phyloP scores from a whole-genome alignment of 2,113 vertebrate genomes.

The Ibidorhyncha struthersii region DNA sequence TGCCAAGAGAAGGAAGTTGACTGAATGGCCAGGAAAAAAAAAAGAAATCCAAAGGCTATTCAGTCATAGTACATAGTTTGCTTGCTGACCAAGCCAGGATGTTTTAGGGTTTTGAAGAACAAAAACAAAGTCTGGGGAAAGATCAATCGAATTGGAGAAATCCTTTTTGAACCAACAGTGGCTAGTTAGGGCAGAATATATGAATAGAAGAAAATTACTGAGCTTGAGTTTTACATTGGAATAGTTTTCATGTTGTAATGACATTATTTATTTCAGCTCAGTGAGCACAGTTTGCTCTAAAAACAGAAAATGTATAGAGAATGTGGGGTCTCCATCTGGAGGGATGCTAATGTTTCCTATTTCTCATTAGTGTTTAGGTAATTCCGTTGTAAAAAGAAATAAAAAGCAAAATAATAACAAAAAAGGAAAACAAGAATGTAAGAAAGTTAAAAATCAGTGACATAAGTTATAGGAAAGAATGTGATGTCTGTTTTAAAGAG shows the following conservation, averaged over 20 bases:
- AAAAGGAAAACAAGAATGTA: neutral
- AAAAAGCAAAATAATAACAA: neutral
- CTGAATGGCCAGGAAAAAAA: neutral
- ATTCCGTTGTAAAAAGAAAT: neutral
- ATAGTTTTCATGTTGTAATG: neutral
- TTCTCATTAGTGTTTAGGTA: neutral
- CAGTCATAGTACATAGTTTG: neutral
- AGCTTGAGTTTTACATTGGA: neutral
- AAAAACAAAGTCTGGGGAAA: neutral
- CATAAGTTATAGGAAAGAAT: neutral
- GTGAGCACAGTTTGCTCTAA: neutral
- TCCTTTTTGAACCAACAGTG: neutral
- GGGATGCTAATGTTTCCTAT: neutral
- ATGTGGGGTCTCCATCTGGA: neutral
- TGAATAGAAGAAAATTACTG: neutral
- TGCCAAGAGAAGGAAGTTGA: neutral
- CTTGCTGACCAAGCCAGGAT: neutral
- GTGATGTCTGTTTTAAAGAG: neutral
- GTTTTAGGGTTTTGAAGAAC: neutral
- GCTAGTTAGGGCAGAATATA: neutral
- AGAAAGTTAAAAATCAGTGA: neutral
- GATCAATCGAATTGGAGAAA: neutral
- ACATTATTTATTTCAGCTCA: neutral
- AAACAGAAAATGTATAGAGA: neutral
- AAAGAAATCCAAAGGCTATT: neutral